Percentiles rank a stretch among this genome's conserved stretches.
These are phyloP conservation scores for Amiota mariae DNA, from an alignment of 2,888 invertebrate genomes.

Conservation along the genomic window DNA sequence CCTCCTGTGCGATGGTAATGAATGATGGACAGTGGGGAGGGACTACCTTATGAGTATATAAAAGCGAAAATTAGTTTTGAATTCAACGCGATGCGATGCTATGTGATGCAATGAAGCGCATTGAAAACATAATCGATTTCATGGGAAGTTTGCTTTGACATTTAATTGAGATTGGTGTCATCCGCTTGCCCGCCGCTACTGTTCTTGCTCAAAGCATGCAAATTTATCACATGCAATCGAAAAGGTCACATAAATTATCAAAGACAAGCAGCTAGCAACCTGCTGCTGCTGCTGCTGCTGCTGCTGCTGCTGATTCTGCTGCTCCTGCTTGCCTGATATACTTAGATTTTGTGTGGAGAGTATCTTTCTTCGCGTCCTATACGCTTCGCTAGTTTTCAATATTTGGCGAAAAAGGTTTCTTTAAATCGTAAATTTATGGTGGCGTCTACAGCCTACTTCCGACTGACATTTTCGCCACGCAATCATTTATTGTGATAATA, in stretches of 20 bases:
- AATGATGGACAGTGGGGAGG: too few species aligned
- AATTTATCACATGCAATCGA: slow-evolving; percentile 7
- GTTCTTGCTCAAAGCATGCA: neutral
- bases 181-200: too few species aligned
- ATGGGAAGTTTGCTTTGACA: too few species aligned
- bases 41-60: too few species aligned
- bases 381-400: slow-evolving; percentile 34
- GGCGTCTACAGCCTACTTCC: neutral
- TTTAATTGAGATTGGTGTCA: too few species aligned
- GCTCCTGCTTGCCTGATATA: too few species aligned
- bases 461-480: neutral
- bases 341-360: neutral
- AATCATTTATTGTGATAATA: neutral
- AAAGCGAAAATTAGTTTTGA: too few species aligned
- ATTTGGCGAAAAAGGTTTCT: slow-evolving; percentile 46
- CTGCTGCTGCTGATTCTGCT: neutral
- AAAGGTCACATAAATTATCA: slow-evolving; percentile 16
- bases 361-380: slow-evolving; percentile 7
- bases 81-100: too few species aligned
- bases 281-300: neutral
- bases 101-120: too few species aligned
- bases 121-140: too few species aligned
- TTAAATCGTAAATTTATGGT: slow-evolving; percentile 64
- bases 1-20: too few species aligned
- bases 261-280: neutral